phyloP scores from a whole-genome alignment of 1,140 invertebrate genomes.

The Drosophila azteca region DNA sequence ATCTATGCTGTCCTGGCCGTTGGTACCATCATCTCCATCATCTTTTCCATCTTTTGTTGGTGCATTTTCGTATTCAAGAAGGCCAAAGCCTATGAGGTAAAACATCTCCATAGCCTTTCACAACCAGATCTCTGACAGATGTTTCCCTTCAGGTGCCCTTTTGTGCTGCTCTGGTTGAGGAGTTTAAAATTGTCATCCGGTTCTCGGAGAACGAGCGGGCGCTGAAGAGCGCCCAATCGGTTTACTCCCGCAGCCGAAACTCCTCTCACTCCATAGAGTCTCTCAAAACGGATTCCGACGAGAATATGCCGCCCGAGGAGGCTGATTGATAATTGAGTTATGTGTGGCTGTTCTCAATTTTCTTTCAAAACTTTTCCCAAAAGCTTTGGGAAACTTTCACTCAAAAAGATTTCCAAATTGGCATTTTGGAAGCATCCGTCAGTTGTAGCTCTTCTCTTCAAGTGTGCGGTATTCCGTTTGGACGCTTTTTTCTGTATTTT shows the following conservation, averaged over 20 bases:
- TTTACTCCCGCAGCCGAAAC: slow-evolving; percentile 77
- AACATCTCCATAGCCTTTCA: no score
- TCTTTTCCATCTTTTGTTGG: slow-evolving; percentile 82
- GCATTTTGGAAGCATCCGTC: slow-evolving; percentile 43
- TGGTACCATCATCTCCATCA: slow-evolving; percentile 83
- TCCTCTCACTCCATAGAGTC: slow-evolving; percentile 78
- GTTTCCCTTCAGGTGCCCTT: slow-evolving; percentile 86
- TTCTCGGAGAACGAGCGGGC: slow-evolving; percentile 70
- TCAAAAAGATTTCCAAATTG: slow-evolving; percentile 55
- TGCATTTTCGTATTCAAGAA: slow-evolving; percentile 68
- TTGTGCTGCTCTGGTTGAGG: slow-evolving; percentile 87
- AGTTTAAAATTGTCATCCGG: slow-evolving; percentile 88
- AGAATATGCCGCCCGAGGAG: slow-evolving; percentile 43
- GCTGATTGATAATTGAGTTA: slow-evolving; percentile 39
- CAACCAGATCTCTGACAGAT: not conserved
- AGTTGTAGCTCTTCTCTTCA: slow-evolving; percentile 33
- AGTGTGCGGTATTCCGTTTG: slow-evolving; percentile 22
- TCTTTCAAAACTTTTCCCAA: slow-evolving; percentile 22
- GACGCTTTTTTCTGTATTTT: not conserved
- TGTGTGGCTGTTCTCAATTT: not conserved
- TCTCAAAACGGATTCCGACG: slow-evolving; percentile 70
- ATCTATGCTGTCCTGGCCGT: slow-evolving; percentile 88
- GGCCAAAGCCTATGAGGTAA: slow-evolving; percentile 70
- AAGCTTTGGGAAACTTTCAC: slow-evolving; percentile 63
- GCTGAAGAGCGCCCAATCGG: slow-evolving; percentile 72